Evolutionary conservation across 2,888 invertebrate genomes (phyloP).

Genomic region (Syrphus vitripennis): DNA sequence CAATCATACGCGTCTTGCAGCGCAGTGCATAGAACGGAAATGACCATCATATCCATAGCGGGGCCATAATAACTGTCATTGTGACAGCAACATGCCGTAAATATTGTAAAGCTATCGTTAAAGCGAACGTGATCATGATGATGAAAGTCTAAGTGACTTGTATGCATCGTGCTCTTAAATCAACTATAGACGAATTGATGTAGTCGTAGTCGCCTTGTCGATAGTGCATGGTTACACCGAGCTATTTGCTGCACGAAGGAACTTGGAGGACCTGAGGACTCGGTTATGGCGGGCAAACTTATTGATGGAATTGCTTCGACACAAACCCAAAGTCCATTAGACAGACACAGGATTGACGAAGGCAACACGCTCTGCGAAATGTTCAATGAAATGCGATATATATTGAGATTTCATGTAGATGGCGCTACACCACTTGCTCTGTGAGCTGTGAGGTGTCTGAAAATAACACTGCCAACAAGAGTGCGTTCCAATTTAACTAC

Average conservation of each 20-base stretch:
- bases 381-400: not conserved
- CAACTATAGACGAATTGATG: not conserved
- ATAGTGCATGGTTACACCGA: not conserved
- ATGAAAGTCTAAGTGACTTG: slow-evolving; percentile 7
- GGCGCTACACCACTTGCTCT: slow-evolving; percentile 16
- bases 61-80: not conserved
- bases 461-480: slow-evolving; percentile 31
- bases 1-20: slow-evolving; percentile 2
- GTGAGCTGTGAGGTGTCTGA: slow-evolving; percentile 28
- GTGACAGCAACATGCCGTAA: slow-evolving; percentile 25
- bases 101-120: not conserved
- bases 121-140: slow-evolving; percentile 19
- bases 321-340: slow-evolving; percentile 3
- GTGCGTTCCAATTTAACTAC: slow-evolving; percentile 47
- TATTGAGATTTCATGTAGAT: slow-evolving; percentile 6
- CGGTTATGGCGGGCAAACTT: not conserved
- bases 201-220: not conserved
- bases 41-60: slow-evolving; percentile 39
- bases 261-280: not conserved
- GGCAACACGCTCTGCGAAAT: not conserved
- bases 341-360: not conserved
- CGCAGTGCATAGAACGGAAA: slow-evolving; percentile 42
- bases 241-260: not conserved
- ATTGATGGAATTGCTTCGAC: slow-evolving; percentile 43
- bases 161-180: not conserved